phyloP scores from a whole-genome alignment of 2,797 vertebrate species.

The Syndactyla subalaris region DNA sequence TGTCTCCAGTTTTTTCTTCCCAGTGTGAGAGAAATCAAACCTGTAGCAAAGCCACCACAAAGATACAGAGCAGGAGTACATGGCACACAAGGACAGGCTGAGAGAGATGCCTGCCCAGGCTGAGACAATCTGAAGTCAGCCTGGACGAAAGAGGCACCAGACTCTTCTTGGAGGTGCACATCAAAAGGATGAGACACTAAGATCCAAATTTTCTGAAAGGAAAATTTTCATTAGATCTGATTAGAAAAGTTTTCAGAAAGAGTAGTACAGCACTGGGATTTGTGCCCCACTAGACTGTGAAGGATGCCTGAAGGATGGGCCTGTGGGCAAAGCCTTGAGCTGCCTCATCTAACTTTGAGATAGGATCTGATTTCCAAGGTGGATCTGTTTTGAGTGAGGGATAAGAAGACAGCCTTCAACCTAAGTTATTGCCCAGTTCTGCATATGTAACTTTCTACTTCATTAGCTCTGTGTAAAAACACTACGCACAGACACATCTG shows the following conservation, averaged over 20 bases:
- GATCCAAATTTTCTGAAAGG: not conserved
- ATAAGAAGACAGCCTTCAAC: not conserved
- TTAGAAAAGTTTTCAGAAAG: not conserved
- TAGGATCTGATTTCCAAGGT: not conserved
- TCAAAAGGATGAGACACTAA: not conserved
- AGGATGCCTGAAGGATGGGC: not conserved
- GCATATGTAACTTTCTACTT: not conserved
- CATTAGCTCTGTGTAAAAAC: not conserved
- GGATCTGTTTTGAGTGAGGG: not conserved
- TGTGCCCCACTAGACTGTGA: not conserved
- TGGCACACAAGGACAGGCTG: not conserved
- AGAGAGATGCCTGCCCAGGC: not conserved
- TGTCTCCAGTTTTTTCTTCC: not conserved
- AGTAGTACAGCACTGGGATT: not conserved
- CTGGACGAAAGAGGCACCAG: not conserved
- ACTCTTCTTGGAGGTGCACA: not conserved
- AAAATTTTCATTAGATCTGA: not conserved
- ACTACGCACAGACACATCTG: not conserved
- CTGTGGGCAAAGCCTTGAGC: not conserved
- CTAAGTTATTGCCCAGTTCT: not conserved
- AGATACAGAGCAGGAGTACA: not conserved
- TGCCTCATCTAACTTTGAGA: not conserved
- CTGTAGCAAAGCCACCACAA: not conserved
- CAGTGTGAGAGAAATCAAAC: not conserved
- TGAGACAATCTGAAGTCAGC: not conserved